Base-by-base conservation (phyloP, 2,797 vertebrate genomes). In the Strix occidentalis region DNA sequence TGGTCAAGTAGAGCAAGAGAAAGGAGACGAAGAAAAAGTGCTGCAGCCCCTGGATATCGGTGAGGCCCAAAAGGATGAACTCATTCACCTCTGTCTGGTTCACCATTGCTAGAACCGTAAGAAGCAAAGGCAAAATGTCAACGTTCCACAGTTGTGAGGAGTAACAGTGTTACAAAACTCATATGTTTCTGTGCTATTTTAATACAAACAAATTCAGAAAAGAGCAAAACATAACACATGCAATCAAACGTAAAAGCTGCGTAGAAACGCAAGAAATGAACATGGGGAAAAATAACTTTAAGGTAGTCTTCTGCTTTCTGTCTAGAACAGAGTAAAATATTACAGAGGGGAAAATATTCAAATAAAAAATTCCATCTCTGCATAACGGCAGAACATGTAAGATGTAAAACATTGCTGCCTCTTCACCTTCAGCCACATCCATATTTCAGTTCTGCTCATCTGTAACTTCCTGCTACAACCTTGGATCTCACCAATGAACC, bases 11-110 rank as follows among this genome's bases (percentile, higher is more conserved):
- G 89, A 94, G 74, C n/a, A 93, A 11, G 12, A 92, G 75, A 35
- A 97, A 94, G 41, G 77, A 57, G 56, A 60, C 25, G 51, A 97
- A 95, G 51, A 90, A 83, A 51, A 96, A 74, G 31, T 57, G 56
- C 31, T 80, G 92, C n/a, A 51, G 37, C 20, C 85, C 51, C 48
- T 76, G 83, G 48, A 31, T 24, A 50, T 84, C 13, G 1, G 94
- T 92, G 63, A 96, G 82, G 33, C 90, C 84, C 63, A 96, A 74
- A n/a, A 97, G 66, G 43, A 97, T 23, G 71, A 97, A 97, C 4
- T 95, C 93, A 9, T 48, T n/a, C 16, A 85, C 66, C 10, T 25
- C 64, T 8, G 90, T 89, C 46, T 65, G 41, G 37, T 97, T 97
- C 87, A 82, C 72, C 96, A 96, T 97, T 65, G 72, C 95, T 92